Percentiles rank a stretch among this genome's conserved stretches.
Evolutionary conservation across 1,140 invertebrate species (phyloP).

Genomic region (Pseudachorutes palmiensis): DNA sequence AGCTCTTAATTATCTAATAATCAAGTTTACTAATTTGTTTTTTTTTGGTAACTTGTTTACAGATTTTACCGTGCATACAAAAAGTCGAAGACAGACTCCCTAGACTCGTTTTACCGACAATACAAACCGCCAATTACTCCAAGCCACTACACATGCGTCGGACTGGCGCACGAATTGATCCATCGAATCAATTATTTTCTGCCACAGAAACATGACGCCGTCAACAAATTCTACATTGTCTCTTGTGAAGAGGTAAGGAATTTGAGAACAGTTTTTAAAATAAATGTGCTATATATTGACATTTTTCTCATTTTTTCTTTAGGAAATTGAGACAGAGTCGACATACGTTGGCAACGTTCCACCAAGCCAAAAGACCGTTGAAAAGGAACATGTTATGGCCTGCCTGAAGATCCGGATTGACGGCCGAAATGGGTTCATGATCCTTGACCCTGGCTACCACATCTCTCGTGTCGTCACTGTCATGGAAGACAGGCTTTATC

Average conservation of each 20-base stretch:
- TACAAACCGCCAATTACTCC: constrained; percentile 68
- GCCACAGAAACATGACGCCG: constrained; percentile 31
- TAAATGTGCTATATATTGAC: constrained; percentile 8
- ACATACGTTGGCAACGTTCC: constrained; percentile 43
- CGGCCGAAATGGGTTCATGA: constrained; percentile 58
- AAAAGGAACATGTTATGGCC: constrained; percentile 83
- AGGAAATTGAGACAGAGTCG: constrained; percentile 41
- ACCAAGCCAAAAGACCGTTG: constrained; percentile 43
- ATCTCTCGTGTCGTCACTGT: constrained; percentile 73
- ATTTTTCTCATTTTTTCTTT: constrained; percentile 11
- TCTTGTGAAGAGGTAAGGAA: constrained; percentile 71
- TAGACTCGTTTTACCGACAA: constrained; percentile 60
- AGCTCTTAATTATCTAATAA: too few species aligned
- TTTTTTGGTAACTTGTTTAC: constrained; percentile 14
- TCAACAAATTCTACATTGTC: constrained; percentile 58
- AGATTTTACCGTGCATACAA: constrained; percentile 66
- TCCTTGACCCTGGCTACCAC: constrained; percentile 85
- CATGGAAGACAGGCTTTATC: constrained; percentile 72
- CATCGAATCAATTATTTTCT: constrained; percentile 41
- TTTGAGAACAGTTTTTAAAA: neutral
- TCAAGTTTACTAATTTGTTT: neutral
- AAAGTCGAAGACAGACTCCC: constrained; percentile 49
- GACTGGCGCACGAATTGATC: constrained; percentile 69
- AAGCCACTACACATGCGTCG: constrained; percentile 77
- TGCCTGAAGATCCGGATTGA: constrained; percentile 64